Evolutionary conservation across 2,888 invertebrate genomes (phyloP).

Genomic region (Caenorhabditis angaria): DNA sequence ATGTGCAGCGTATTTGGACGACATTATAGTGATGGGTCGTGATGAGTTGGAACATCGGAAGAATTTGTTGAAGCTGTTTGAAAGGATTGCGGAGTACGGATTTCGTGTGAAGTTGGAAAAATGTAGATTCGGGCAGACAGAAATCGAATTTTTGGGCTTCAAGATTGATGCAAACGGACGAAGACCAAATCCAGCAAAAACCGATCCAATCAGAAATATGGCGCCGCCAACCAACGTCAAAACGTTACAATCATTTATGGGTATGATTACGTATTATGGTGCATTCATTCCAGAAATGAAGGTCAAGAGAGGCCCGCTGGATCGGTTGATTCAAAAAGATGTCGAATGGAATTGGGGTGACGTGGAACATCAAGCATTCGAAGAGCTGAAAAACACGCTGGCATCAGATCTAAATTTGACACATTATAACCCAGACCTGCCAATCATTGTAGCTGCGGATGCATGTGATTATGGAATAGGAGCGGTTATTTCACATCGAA

Average conservation of each 20-base stretch:
- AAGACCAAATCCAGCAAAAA: constrained; percentile 30
- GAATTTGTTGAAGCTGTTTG: constrained; percentile 17
- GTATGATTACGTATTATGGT: constrained; percentile 13
- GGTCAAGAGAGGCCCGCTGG: not conserved
- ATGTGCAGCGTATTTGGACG: constrained; percentile 38
- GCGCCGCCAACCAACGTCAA: constrained; percentile 15
- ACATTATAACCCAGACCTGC: constrained; percentile 5
- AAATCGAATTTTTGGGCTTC: constrained; percentile 33
- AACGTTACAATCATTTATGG: constrained; percentile 26
- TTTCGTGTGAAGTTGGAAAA: constrained; percentile 21
- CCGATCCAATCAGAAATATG: constrained; percentile 22
- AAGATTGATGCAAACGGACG: constrained; percentile 18
- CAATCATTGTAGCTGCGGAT: constrained; percentile 9
- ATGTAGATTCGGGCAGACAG: constrained; percentile 18
- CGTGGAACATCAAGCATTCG: constrained; percentile 23
- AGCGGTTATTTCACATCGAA: constrained; percentile 17
- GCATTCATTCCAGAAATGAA: not conserved
- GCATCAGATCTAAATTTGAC: constrained; percentile 2
- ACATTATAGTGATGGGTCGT: constrained; percentile 37
- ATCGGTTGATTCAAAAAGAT: constrained; percentile 13
- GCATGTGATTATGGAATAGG: constrained; percentile 8
- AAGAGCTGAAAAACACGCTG: constrained; percentile 22
- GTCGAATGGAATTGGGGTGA: constrained; percentile 22
- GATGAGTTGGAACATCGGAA: constrained; percentile 23
- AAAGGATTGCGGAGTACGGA: constrained; percentile 22